Evolutionary conservation across 2,797 vertebrate genomes (phyloP).

Genomic region (Cyclura pinguis): DNA sequence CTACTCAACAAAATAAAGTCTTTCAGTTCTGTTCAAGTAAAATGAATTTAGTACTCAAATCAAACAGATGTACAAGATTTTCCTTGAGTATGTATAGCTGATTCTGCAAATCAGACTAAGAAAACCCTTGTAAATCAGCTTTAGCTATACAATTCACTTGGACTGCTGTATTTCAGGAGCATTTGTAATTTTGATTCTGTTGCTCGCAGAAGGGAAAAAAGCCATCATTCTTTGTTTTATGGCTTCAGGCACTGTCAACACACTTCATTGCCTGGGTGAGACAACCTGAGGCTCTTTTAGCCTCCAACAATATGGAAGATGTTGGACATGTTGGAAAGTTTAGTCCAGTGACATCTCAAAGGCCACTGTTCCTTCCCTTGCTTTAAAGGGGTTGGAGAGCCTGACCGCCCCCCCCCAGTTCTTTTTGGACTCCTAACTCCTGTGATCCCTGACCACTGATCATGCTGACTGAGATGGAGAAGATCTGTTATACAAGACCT

Average conservation of each 20-base stretch:
- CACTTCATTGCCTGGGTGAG: background rate
- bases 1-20: background rate
- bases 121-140: background rate
- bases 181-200: background rate
- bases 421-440: too few relatives aligned
- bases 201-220: background rate
- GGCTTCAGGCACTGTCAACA: background rate
- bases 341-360: background rate
- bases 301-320: background rate
- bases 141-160: background rate
- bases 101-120: background rate
- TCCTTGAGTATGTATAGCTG: background rate
- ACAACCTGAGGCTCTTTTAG: background rate
- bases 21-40: constrained; percentile 4
- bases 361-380: too few relatives aligned
- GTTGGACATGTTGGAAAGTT: background rate
- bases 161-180: background rate
- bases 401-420: too few relatives aligned
- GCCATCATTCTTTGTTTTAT: background rate
- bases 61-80: background rate
- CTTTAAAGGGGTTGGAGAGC: too few relatives aligned
- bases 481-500: too few relatives aligned
- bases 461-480: too few relatives aligned
- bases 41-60: constrained; percentile 5
- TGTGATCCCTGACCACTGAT: too few relatives aligned